Base-by-base conservation (phyloP, 2,113 vertebrate genomes). In the Lamprologus tigripictilis region DNA sequence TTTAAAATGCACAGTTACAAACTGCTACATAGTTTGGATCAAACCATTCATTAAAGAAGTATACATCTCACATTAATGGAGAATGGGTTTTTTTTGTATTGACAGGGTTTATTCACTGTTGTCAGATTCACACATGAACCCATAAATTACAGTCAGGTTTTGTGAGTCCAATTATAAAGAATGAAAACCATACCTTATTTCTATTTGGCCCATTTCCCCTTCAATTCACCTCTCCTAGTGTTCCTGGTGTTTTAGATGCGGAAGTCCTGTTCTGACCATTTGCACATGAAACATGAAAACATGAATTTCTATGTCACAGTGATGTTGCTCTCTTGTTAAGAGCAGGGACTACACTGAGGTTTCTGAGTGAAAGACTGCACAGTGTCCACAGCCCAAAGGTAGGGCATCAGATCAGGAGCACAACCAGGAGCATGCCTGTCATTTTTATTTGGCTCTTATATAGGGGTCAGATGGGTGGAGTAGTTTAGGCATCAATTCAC, bases 1-100 rank as follows among this genome's bases (percentile, higher is more conserved):
- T 49, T 76, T 31, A 28, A 78, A 78, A 49, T 47, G 16, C 71
- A 28, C 42, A 49, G 23, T 78, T 33, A n/a, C 73, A 51, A 51
- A 51, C 26, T 51, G 16, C 42, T 49, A 31, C 23, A 31, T 28
- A 49, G 71, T 12, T 78, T 49, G 9, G 42, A 78, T 78, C 16
- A 76, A 76, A 78, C 17, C 16, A 13, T 0, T 28, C 16, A 31
- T 49, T 78, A 49, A 78, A 78, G 16, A 49, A 78, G 45, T 8
- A 31, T 49, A 31, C 23, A 40, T 31, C 45, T n/a, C 26, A 78
- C 23, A 31, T 49, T 49, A 31, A 31, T 49, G 71, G 42, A 49
- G 26, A 49, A 31, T 78, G 3, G 1, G 0, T 13, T 31, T 13
- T 31, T 28, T 78, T 31, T 16, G 16, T 31, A 49, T n/a, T 51